These are phyloP conservation scores for Nephila pilipes DNA, from an alignment of 1,140 invertebrate genomes.

Conservation along the genomic window DNA sequence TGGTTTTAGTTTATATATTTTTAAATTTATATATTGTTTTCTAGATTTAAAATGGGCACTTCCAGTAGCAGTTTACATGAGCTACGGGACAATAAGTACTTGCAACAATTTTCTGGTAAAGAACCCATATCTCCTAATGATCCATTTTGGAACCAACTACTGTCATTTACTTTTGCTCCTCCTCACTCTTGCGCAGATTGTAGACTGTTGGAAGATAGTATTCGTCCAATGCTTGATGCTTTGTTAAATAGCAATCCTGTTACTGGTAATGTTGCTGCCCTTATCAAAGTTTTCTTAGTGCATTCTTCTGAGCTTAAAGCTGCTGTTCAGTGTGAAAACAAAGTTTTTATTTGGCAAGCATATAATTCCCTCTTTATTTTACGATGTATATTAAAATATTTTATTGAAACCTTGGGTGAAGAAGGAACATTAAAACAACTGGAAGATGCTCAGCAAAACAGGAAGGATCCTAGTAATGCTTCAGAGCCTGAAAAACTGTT, in stretches of 20 bases:
- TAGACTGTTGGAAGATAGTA: constrained; percentile 89
- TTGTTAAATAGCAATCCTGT: constrained; percentile 90
- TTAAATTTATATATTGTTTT: not conserved
- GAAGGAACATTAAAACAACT: constrained; percentile 83
- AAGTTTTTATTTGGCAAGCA: constrained; percentile 95
- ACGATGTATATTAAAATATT: constrained; percentile 92
- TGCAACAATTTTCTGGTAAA: constrained; percentile 89
- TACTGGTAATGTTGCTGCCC: constrained; percentile 92
- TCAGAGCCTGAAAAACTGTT: constrained; percentile 76
- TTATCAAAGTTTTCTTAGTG: constrained; percentile 91
- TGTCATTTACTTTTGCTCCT: constrained; percentile 93
- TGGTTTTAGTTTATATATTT: not conserved
- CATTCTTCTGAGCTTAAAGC: constrained; percentile 90
- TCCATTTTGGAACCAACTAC: constrained; percentile 95
- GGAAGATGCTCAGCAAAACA: constrained; percentile 78
- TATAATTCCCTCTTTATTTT: constrained; percentile 96
- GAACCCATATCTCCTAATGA: constrained; percentile 92
- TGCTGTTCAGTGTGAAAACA: constrained; percentile 93
- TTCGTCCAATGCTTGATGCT: constrained; percentile 88
- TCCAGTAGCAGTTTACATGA: constrained; percentile 91
- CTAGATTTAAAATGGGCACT: constrained; percentile 87
- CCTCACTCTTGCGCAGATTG: constrained; percentile 89
- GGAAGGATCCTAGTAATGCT: constrained; percentile 39
- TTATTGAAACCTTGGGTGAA: constrained; percentile 86
- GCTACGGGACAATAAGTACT: constrained; percentile 90